Conservation (phyloP, 2,888 invertebrate species). For the Acrobasis suavella region DNA sequence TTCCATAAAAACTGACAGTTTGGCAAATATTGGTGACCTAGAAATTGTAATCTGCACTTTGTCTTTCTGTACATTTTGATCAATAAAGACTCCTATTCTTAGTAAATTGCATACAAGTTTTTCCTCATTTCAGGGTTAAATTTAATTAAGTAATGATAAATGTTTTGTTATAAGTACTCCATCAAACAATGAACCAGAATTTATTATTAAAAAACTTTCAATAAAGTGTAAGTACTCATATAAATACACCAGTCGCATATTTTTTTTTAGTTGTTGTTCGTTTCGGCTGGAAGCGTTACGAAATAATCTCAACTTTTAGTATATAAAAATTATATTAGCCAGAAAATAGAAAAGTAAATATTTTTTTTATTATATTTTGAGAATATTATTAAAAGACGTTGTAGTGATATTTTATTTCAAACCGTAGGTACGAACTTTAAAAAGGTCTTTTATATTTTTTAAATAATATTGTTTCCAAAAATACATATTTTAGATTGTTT, state of each 20-base stretch:
- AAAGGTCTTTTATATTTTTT: neutral
- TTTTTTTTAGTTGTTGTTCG: neutral
- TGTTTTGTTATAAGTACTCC: neutral
- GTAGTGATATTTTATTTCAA: neutral
- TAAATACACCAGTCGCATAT: neutral
- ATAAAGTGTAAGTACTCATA: neutral
- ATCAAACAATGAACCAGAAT: neutral
- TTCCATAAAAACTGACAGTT: too few relatives aligned
- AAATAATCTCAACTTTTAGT: neutral
- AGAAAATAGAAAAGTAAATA: neutral
- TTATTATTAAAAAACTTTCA: neutral
- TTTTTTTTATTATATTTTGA: neutral
- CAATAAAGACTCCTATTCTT: too few relatives aligned
- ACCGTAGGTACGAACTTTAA: neutral
- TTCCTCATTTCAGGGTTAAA: too few relatives aligned
- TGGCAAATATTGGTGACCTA: too few relatives aligned
- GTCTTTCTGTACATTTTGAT: too few relatives aligned
- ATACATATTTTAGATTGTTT: neutral
- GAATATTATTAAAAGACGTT: neutral
- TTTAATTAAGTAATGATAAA: neutral
- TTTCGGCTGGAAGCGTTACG: neutral
- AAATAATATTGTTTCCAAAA: constrained; percentile 6
- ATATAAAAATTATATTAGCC: too few relatives aligned
- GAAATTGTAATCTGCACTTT: too few relatives aligned
- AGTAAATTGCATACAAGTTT: too few relatives aligned